phyloP scores from a whole-genome alignment of 1,140 invertebrate genomes.

The Planococcus citri region DNA sequence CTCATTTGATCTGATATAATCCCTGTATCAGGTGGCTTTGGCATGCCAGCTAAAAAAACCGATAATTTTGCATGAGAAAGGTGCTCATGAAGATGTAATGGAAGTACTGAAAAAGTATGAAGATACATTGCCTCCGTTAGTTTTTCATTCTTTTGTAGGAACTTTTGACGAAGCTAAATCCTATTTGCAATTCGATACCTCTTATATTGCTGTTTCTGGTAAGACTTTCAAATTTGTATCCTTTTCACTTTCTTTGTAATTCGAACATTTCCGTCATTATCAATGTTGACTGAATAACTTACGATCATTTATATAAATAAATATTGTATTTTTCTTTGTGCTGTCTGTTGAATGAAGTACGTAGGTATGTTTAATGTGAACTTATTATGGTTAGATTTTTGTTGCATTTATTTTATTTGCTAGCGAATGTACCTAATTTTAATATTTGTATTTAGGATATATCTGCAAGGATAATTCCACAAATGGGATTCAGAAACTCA shows the following conservation, averaged over 20 bases:
- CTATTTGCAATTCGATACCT: constrained; percentile 68
- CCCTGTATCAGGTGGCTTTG: constrained; percentile 53
- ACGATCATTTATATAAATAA: no score
- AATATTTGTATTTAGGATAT: no score
- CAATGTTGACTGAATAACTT: no score
- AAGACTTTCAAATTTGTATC: background rate
- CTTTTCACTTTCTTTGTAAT: no score
- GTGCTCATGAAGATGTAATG: constrained; percentile 66
- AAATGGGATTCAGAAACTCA: constrained; percentile 67
- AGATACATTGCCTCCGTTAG: constrained; percentile 56
- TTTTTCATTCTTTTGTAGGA: constrained; percentile 92
- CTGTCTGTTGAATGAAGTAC: no score
- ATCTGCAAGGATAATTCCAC: constrained; percentile 91
- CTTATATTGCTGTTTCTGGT: constrained; percentile 71
- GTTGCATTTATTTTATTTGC: no score
- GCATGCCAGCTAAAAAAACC: constrained; percentile 78
- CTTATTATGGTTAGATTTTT: no score
- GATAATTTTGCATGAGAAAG: constrained; percentile 81
- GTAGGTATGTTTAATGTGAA: no score
- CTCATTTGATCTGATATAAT: background rate
- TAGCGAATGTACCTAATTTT: no score
- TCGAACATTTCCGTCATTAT: background rate
- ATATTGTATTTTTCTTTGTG: no score
- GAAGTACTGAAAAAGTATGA: constrained; percentile 37
- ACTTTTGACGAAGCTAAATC: constrained; percentile 65